These are phyloP conservation scores for Xestobium rufovillosum DNA, from an alignment of 2,888 invertebrate species.

Conservation along the genomic window DNA sequence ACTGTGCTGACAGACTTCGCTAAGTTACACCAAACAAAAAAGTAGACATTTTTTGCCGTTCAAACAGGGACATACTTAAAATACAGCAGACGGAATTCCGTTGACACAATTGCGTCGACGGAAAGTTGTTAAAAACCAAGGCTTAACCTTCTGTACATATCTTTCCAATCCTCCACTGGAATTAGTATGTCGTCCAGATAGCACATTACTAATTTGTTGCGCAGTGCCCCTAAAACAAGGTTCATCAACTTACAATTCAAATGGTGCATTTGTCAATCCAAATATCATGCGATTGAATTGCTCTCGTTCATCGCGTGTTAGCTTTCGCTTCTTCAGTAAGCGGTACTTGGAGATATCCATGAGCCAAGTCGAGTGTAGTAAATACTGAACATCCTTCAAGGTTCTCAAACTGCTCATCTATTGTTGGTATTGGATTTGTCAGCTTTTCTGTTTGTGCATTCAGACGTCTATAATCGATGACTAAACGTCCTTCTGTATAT, in stretches of 20 bases:
- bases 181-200: too few relatives aligned
- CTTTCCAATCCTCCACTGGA: conserved; percentile 16
- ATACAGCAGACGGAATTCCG: too few relatives aligned
- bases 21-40: too few relatives aligned
- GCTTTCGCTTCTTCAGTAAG: conserved; percentile 6
- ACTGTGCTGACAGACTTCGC: too few relatives aligned
- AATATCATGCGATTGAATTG: conserved; percentile 18
- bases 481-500: conserved; percentile 17
- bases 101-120: too few relatives aligned
- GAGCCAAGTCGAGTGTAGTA: conserved; percentile 10
- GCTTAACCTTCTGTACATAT: conserved; percentile 24
- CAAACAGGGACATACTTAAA: too few relatives aligned
- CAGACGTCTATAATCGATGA: conserved; percentile 19
- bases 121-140: too few relatives aligned
- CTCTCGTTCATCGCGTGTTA: conserved; percentile 11
- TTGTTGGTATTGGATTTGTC: conserved; percentile 14
- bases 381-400: conserved; percentile 10
- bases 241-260: conserved; percentile 19
- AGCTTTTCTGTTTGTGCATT: conserved; percentile 17
- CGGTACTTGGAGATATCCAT: conserved; percentile 16
- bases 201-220: conserved; percentile 17
- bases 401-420: conserved; percentile 15
- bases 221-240: conserved; percentile 16
- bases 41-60: too few relatives aligned
- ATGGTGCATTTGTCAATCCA: conserved; percentile 19